phyloP scores from a whole-genome alignment of 2,888 invertebrate genomes.

The Carabus problematicus region DNA sequence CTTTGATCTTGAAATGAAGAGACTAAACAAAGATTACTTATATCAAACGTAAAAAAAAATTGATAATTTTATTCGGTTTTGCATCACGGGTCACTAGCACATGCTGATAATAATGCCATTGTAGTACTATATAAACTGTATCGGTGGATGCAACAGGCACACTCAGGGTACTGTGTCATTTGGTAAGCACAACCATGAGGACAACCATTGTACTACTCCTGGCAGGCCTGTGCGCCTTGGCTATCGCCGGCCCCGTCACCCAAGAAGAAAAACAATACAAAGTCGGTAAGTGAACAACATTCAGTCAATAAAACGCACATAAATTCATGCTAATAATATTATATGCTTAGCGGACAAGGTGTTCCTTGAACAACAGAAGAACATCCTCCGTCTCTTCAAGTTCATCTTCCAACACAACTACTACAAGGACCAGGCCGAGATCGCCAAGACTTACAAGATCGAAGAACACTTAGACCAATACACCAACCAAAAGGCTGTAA shows the following conservation, averaged over 20 bases:
- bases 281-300: conserved; percentile 55
- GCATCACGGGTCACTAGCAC: too few relatives aligned
- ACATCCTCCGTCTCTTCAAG: conserved; percentile 66
- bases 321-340: background rate
- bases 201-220: conserved; percentile 46
- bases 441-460: conserved; percentile 66
- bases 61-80: too few relatives aligned
- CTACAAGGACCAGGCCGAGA: conserved; percentile 62
- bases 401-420: conserved; percentile 70
- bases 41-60: too few relatives aligned
- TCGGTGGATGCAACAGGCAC: conserved; percentile 12
- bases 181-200: conserved; percentile 45
- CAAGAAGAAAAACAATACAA: conserved; percentile 53
- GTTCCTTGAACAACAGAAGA: conserved; percentile 53
- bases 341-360: conserved; percentile 45
- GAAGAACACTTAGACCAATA: conserved; percentile 67
- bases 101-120: too few relatives aligned
- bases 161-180: conserved; percentile 41
- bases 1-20: too few relatives aligned
- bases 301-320: conserved; percentile 12
- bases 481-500: conserved; percentile 55
- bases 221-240: conserved; percentile 48
- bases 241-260: conserved; percentile 57
- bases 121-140: background rate
- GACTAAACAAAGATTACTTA: too few relatives aligned